Conservation (phyloP, 2,888 invertebrate genomes). For the Cryptus viduatorius region DNA sequence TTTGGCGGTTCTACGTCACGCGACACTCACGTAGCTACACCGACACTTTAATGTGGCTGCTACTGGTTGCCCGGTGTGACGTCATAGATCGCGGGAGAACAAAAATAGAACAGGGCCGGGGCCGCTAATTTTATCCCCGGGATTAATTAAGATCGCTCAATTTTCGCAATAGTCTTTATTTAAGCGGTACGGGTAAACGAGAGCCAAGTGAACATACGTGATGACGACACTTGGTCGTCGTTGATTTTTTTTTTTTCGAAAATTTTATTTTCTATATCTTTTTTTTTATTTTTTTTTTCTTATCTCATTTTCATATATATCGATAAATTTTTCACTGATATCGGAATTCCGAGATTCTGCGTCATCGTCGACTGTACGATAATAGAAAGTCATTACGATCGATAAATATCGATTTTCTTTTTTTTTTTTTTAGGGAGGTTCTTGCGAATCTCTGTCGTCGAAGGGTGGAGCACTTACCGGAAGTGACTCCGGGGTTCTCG, state of each 20-base stretch:
- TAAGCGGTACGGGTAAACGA: slow-evolving; percentile 73
- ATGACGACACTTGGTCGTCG: slow-evolving; percentile 2
- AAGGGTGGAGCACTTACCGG: slow-evolving; percentile 82
- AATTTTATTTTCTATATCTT: neutral
- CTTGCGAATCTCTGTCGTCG: slow-evolving; percentile 90
- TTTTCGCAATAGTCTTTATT: slow-evolving; percentile 80
- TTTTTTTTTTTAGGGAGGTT: slow-evolving; percentile 89
- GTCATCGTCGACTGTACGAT: neutral
- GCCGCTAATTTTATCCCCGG: slow-evolving; percentile 80
- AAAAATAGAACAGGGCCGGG: slow-evolving; percentile 80
- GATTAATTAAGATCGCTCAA: slow-evolving; percentile 82
- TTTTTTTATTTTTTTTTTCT: slow-evolving; percentile 76
- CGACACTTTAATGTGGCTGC: slow-evolving; percentile 42
- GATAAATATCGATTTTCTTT: slow-evolving; percentile 22
- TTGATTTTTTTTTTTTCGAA: slow-evolving; percentile 78
- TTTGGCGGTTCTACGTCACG: slow-evolving; percentile 79
- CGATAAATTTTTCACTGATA: too few relatives aligned
- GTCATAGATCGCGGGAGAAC: slow-evolving; percentile 77
- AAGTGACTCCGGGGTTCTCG: slow-evolving; percentile 81
- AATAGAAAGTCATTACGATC: slow-evolving; percentile 35
- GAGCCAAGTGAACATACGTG: slow-evolving; percentile 64
- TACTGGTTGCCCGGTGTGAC: slow-evolving; percentile 69
- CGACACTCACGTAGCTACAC: slow-evolving; percentile 62
- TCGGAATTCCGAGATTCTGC: neutral
- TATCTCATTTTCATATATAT: neutral